A percentile compares a stretch with the other conserved stretches of the same genome.
Conservation (phyloP, 2,888 invertebrate genomes). For the Heteromurus nitidus region DNA sequence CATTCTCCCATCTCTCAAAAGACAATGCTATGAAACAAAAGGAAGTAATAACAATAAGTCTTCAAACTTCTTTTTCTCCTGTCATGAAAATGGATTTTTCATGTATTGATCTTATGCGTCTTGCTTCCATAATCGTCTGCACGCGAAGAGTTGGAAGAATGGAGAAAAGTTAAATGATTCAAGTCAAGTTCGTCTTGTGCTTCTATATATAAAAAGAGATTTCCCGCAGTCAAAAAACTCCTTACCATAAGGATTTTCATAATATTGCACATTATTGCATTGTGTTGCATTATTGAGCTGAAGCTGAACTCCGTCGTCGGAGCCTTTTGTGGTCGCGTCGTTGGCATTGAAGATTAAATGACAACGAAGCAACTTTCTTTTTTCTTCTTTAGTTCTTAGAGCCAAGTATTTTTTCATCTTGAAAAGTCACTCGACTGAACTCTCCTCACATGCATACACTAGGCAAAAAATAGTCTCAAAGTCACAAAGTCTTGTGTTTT, state of each 20-base stretch:
- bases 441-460: neutral
- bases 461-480: neutral
- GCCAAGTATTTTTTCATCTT: neutral
- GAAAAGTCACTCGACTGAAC: neutral
- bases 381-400: neutral
- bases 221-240: neutral
- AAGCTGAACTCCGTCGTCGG: neutral
- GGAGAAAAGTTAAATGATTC: constrained; percentile 28
- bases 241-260: constrained; percentile 8
- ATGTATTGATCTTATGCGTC: neutral
- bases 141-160: neutral
- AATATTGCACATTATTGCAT: constrained; percentile 41
- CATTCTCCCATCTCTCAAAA: too few relatives aligned
- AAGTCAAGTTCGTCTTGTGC: constrained; percentile 32
- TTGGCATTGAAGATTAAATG: constrained; percentile 5
- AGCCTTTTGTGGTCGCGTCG: too few relatives aligned
- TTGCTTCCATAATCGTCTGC: neutral
- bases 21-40: too few relatives aligned
- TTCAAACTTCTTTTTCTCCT: too few relatives aligned
- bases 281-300: constrained; percentile 34
- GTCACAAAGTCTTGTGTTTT: neutral
- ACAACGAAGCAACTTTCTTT: too few relatives aligned
- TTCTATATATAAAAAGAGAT: neutral
- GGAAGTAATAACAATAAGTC: too few relatives aligned
- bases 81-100: too few relatives aligned